Percentiles rank a stretch among this genome's conserved stretches.
phyloP scores from a whole-genome alignment of 1,140 invertebrate species.

The Aphaenogaster floridana region DNA sequence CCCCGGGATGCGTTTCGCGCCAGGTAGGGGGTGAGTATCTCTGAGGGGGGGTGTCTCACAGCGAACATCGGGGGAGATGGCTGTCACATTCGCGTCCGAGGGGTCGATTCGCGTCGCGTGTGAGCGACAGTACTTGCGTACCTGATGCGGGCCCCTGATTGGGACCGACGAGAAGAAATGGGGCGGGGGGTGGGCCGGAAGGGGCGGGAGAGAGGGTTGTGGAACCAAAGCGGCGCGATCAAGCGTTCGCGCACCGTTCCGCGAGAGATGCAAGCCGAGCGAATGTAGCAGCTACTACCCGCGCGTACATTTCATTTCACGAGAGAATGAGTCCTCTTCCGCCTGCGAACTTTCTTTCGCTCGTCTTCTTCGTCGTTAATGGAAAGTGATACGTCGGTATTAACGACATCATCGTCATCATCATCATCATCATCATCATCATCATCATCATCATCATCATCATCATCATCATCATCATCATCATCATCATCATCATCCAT shows the following conservation, averaged over 20 bases:
- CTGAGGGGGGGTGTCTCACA: background rate
- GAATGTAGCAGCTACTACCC: constrained; percentile 67
- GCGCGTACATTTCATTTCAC: constrained; percentile 72
- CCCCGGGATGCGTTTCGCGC: background rate
- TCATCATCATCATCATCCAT: constrained; percentile 49
- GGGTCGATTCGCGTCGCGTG: background rate
- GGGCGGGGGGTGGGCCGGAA: background rate
- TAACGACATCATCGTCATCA: constrained; percentile 24
- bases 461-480: constrained; percentile 40
- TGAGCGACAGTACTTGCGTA: background rate
- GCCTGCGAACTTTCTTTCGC: constrained; percentile 25
- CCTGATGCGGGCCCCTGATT: background rate
- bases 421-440: constrained; percentile 49
- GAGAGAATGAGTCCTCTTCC: constrained; percentile 49
- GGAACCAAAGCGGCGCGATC: constrained; percentile 67
- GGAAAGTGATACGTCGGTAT: constrained; percentile 54
- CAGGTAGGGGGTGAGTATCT: no score
- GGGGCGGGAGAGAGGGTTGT: constrained; percentile 52
- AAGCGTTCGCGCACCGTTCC: constrained; percentile 62
- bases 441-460: constrained; percentile 44
- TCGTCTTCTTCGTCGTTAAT: constrained; percentile 46
- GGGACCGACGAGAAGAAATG: constrained; percentile 1
- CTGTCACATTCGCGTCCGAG: constrained; percentile 9
- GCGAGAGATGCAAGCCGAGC: constrained; percentile 72
- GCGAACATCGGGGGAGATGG: background rate